Conservation (phyloP, 23 tunicate species). For the Phallusia fumigata region DNA sequence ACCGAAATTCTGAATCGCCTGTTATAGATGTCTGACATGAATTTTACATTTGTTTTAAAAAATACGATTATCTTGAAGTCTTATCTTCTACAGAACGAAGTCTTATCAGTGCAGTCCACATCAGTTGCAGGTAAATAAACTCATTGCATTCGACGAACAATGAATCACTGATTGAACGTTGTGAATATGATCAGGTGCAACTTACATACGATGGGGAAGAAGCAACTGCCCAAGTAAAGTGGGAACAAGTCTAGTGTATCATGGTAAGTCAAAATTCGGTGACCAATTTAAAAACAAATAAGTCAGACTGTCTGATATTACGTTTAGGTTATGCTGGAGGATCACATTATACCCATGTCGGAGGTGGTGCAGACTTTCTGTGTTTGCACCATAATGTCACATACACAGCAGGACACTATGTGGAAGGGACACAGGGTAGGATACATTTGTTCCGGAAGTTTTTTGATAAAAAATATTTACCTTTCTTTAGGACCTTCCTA, state of each 20-base stretch:
- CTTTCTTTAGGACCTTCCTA: conserved; percentile 9
- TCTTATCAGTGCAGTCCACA: too few relatives aligned
- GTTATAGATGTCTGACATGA: too few relatives aligned
- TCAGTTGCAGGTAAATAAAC: too few relatives aligned
- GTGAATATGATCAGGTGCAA: background rate
- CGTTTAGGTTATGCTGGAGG: background rate
- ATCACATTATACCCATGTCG: background rate
- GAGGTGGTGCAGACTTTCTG: background rate
- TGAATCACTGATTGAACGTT: too few relatives aligned
- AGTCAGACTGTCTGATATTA: too few relatives aligned
- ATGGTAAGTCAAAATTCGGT: background rate
- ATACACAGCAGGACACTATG: background rate
- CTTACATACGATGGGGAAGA: conserved; percentile 3
- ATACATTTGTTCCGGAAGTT: background rate
- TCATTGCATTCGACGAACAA: too few relatives aligned
- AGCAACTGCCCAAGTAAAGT: background rate
- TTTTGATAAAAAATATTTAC: too few relatives aligned
- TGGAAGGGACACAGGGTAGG: background rate
- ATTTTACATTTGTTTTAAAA: too few relatives aligned
- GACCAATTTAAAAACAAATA: too few relatives aligned
- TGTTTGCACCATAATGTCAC: background rate
- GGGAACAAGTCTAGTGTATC: background rate
- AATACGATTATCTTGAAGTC: too few relatives aligned
- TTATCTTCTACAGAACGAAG: too few relatives aligned
- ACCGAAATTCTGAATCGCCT: too few relatives aligned